phyloP scores from a whole-genome alignment of 2,888 invertebrate genomes.

The Allolobophora icterica region DNA sequence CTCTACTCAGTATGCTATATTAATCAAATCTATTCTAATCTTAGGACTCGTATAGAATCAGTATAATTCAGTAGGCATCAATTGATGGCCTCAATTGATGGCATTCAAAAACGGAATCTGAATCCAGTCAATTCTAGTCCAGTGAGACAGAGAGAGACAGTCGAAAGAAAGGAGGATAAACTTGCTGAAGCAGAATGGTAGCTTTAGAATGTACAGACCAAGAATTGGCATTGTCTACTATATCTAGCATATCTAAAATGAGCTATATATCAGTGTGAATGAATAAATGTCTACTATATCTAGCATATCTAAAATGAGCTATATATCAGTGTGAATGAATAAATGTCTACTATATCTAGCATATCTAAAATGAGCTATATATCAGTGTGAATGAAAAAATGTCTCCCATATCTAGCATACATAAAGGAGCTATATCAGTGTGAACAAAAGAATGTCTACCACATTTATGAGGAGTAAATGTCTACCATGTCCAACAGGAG shows the following conservation, averaged over 20 bases:
- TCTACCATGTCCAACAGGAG: too few species aligned
- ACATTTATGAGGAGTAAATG: too few species aligned
- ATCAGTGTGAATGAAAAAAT: not conserved
- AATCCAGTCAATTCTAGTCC: not conserved
- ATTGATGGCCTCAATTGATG: not conserved
- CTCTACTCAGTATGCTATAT: constrained; percentile 55
- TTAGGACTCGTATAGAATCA: not conserved
- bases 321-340: too few species aligned
- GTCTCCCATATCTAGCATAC: not conserved
- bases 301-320: too few species aligned
- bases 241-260: not conserved
- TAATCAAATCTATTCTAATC: not conserved
- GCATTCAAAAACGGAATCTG: not conserved
- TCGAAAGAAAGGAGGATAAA: too few species aligned
- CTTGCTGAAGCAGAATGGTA: not conserved
- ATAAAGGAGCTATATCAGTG: too few species aligned
- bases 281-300: not conserved
- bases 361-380: too few species aligned
- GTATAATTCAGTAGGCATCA: not conserved
- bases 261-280: too few species aligned
- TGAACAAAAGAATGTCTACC: too few species aligned
- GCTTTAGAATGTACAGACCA: not conserved
- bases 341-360: not conserved
- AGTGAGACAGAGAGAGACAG: not conserved
- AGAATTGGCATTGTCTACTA: not conserved